Percentiles rank a stretch among this genome's conserved stretches.
Evolutionary conservation across 1,140 invertebrate genomes (phyloP).

Genomic region (Drosophila burlai): DNA sequence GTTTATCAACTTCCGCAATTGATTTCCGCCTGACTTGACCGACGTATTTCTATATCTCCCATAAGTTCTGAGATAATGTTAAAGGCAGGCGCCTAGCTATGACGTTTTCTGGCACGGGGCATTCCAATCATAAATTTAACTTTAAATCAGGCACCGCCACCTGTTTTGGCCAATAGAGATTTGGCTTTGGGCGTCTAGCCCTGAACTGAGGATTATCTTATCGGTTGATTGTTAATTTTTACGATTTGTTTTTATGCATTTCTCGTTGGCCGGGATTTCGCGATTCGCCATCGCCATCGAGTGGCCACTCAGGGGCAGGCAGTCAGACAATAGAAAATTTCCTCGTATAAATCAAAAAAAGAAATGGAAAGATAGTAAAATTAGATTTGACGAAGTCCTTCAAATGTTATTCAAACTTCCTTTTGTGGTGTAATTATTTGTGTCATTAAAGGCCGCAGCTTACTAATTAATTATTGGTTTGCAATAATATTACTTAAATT

Average conservation of each 20-base stretch:
- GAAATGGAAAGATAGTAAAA: constrained; percentile 16
- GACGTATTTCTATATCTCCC: constrained; percentile 15
- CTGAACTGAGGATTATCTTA: constrained; percentile 67
- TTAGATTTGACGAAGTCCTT: constrained; percentile 15
- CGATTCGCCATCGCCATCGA: constrained; percentile 40
- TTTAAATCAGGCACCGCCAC: constrained; percentile 51
- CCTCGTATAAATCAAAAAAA: constrained; percentile 27
- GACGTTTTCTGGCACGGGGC: constrained; percentile 31
- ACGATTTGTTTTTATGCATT: constrained; percentile 58
- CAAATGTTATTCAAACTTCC: constrained; percentile 8
- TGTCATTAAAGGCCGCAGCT: neutral
- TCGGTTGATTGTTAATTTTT: constrained; percentile 48
- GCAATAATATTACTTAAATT: neutral
- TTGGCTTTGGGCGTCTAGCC: constrained; percentile 16
- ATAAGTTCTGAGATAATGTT: constrained; percentile 38
- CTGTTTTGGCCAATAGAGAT: constrained; percentile 41
- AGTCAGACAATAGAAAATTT: constrained; percentile 22
- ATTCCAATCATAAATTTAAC: constrained; percentile 65
- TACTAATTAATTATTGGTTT: neutral
- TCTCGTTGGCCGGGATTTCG: constrained; percentile 45
- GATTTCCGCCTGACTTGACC: constrained; percentile 29
- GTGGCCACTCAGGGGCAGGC: constrained; percentile 30
- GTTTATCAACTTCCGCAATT: constrained; percentile 41
- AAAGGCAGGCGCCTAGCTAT: constrained; percentile 21
- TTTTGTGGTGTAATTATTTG: constrained; percentile 7